Evolutionary conservation across 2,797 vertebrate genomes (phyloP), one percentile per base, ranked within the genome.

Genomic region (Sciaenops ocellatus): DNA sequence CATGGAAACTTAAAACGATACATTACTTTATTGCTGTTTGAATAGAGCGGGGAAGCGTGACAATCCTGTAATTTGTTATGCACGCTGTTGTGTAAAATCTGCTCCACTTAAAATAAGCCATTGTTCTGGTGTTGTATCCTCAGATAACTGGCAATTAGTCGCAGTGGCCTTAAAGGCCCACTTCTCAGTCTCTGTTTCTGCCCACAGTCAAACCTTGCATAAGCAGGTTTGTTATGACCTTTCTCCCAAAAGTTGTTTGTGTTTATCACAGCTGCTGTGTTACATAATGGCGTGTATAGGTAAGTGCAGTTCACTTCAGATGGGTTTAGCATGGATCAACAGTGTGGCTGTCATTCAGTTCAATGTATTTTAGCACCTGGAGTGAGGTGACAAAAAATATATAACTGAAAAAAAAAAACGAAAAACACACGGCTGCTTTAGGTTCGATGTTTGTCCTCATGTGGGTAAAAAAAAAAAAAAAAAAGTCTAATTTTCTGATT

Each of bases 141-240:
- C 70, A 78, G 52, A 69, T 79, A 85, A 81, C 78, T 70, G 52
- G 34, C 62, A 74, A 78, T 87, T 85, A 78, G 44, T 60, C 48
- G 22, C 48, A 38, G 54, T 42, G 57, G 48, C 60, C 82, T 70
- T 52, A 3, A 64, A 81, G 47, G 28, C 34, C 38, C 34, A 70
- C 42, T 42, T 65, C 42, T 54, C 74, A 38, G 50, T 38, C 47
- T 59, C 57, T 70, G 42, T 9, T 48, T 57, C 54, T 70, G 44
- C 69, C 69, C 78, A 68, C 66, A 28, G 38, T 67, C 24, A 76
- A 82, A 82, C 65, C 42, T 78, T 42, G 57, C 69, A 72, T 70
- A 69, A 68, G 47, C 64, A 62, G 62, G 56, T 79, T 56, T 66
- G 52, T 61, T 22, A 28, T 72, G 60, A 81, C 79, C 71, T 75